phyloP scores from a whole-genome alignment of 2,888 invertebrate species.

The Opisthograptis luteolata region DNA sequence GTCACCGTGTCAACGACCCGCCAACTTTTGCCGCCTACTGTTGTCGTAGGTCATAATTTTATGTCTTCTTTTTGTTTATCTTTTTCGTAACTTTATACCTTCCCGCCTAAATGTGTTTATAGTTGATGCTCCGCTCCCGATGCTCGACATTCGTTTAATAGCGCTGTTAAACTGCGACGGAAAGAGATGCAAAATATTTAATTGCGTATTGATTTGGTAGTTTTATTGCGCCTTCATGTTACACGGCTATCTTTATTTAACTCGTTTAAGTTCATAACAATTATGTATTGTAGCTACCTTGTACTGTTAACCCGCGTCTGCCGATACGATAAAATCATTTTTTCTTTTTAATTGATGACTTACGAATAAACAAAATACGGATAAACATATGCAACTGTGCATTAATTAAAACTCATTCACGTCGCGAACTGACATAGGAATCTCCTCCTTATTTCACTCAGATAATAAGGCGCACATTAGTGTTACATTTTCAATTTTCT shows the following conservation, averaged over 20 bases:
- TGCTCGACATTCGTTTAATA: conserved; percentile 8
- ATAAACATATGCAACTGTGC: too few relatives aligned
- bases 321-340: not conserved
- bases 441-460: too few relatives aligned
- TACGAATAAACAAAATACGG: too few relatives aligned
- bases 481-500: too few relatives aligned
- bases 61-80: conserved; percentile 85
- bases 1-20: conserved; percentile 82
- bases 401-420: too few relatives aligned
- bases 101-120: conserved; percentile 69
- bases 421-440: too few relatives aligned
- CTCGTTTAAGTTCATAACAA: conserved; percentile 8
- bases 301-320: not conserved
- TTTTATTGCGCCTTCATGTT: conserved; percentile 7
- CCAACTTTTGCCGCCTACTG: conserved; percentile 83
- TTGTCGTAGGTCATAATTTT: conserved; percentile 85
- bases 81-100: conserved; percentile 82
- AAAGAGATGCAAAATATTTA: conserved; percentile 14
- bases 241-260: conserved; percentile 3
- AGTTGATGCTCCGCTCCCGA: conserved; percentile 31
- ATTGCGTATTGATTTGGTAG: conserved; percentile 19
- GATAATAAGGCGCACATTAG: too few relatives aligned
- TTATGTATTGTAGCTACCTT: not conserved
- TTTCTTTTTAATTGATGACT: too few relatives aligned
- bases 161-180: not conserved